Conservation (phyloP, 2,797 vertebrate genomes). For the Helarctos malayanus region DNA sequence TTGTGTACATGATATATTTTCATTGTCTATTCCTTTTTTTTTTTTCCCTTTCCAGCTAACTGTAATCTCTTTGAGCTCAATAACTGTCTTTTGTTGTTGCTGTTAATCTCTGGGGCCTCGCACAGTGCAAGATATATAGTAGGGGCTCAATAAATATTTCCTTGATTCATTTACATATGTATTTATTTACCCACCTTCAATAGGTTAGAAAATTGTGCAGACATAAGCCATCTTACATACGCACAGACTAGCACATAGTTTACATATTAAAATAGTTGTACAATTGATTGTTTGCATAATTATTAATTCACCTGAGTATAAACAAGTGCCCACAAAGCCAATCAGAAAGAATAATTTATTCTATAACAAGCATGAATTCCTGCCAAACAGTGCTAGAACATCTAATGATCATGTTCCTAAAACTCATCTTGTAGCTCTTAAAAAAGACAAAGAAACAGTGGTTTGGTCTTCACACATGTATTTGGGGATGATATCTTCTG, state of each 20-base stretch:
- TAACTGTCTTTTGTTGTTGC: background rate
- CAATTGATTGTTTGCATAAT: constrained; percentile 49
- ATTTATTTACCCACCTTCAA: constrained; percentile 31
- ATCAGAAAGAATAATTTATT: constrained; percentile 53
- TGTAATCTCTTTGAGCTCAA: constrained; percentile 32
- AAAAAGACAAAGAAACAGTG: constrained; percentile 32
- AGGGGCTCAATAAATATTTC: constrained; percentile 10
- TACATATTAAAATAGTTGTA: constrained; percentile 59
- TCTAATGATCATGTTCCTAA: constrained; percentile 54
- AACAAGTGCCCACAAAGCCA: constrained; percentile 53
- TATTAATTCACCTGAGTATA: constrained; percentile 57
- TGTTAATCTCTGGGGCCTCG: background rate
- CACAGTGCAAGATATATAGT: background rate
- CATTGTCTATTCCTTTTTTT: background rate
- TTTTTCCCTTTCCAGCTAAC: background rate
- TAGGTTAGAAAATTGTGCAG: constrained; percentile 53
- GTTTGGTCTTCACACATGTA: constrained; percentile 12
- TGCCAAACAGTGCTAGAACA: constrained; percentile 53
- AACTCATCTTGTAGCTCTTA: constrained; percentile 28
- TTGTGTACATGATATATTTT: background rate
- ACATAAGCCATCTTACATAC: background rate
- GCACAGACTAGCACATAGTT: background rate
- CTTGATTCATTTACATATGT: background rate
- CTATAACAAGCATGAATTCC: constrained; percentile 22
- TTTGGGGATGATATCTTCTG: background rate